Evolutionary conservation across 2,797 vertebrate genomes (phyloP).

Genomic region (Eleutherodactylus coqui): DNA sequence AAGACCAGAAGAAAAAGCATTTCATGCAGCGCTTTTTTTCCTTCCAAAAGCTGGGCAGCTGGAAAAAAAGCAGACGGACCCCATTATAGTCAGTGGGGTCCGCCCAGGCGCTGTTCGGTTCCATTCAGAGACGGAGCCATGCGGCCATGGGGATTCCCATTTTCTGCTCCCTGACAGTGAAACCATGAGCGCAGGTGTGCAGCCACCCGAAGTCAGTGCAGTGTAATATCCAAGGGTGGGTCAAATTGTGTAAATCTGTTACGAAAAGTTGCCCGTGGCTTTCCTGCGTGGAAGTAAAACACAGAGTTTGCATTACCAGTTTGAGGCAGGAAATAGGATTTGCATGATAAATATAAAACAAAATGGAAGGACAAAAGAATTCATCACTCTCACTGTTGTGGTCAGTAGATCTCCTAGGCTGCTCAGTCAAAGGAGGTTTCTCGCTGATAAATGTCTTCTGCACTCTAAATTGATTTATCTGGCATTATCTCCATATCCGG

Average conservation of each 20-base stretch:
- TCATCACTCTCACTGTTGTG: background rate
- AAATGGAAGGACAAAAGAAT: background rate
- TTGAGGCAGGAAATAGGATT: background rate
- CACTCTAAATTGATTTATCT: conserved; percentile 19
- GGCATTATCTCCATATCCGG: conserved; percentile 5
- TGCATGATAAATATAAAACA: background rate
- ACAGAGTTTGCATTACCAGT: background rate
- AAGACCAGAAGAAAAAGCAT: too few relatives aligned
- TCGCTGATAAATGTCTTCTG: background rate
- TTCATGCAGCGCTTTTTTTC: too few relatives aligned
- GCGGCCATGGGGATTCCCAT: too few relatives aligned
- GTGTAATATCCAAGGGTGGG: background rate
- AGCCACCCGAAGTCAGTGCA: background rate
- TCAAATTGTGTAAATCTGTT: background rate
- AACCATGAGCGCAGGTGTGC: too few relatives aligned
- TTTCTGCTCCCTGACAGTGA: too few relatives aligned
- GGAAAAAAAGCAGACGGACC: too few relatives aligned
- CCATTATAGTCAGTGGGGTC: too few relatives aligned
- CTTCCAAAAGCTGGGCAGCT: too few relatives aligned
- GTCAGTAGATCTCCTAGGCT: background rate
- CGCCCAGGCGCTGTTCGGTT: too few relatives aligned
- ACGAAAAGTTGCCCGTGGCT: background rate
- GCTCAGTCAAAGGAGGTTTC: conserved; percentile 7
- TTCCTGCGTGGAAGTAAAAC: background rate
- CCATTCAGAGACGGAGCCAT: too few relatives aligned